Base-by-base conservation (phyloP, 2,888 invertebrate genomes). In the Chrysina gloriosa region DNA sequence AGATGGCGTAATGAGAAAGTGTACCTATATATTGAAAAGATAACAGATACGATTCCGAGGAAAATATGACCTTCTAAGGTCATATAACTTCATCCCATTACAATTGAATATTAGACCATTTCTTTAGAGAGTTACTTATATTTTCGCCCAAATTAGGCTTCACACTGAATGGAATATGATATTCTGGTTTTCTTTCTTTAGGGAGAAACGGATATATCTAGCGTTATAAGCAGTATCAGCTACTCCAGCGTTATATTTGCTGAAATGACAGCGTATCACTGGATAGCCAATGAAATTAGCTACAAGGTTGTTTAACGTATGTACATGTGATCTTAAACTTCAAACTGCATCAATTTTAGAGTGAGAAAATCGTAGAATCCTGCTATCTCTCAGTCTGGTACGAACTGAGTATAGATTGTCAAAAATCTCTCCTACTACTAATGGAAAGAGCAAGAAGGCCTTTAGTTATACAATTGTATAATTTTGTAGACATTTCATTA, bases 211-310 rank as follows among this genome's bases (percentile, higher is more conserved):
- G 23, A 36, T 36, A 36, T 31, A 2, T 5, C 29, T 14, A 29
- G 29, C 14, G 11, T 23, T 56, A 16, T 19, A 11, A 56, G 5
- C 2, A 11, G 36, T 7, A 6, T 52, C 7, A 11, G 9, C 5
- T 56, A 36, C 21, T 19, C 56, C 1, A 16, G 14, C 5, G 25
- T 56, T 39, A 56, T 39, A 36, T 56, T 56, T 23, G 29, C 21
- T 2, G 36, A 56, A 19, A 21, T 56, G 23, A 23, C 54, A 6
- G 29, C 45, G 7, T 66, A 66, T 31, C 56, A 56, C 31, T 66
- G 58, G 56, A 27, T 66, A 7, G 65, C 56, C 7, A 66, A 66
- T 56, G 65, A 66, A 45, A 66, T 66, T 5, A 66, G 31, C 11
- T 45, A 54, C 4, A 47, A 56, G 56, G 65, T 66, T 9, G 6